These are phyloP conservation scores for Lepidurus apus DNA, from an alignment of 1,140 invertebrate genomes.

Conservation along the genomic window DNA sequence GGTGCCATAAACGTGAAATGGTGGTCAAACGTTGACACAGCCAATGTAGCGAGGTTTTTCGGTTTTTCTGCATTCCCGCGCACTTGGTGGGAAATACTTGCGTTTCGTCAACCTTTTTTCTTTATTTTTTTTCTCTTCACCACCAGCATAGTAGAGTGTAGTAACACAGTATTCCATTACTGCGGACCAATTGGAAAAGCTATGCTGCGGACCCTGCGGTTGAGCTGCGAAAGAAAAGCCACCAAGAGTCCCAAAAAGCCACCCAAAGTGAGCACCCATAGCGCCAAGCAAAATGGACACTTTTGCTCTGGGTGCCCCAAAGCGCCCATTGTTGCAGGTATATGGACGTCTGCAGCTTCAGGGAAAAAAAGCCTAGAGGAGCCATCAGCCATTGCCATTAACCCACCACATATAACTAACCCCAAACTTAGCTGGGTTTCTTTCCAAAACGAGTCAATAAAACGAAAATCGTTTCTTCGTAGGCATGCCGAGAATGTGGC, in stretches of 20 bases:
- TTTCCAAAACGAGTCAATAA: conserved; percentile 10
- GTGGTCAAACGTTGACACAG: conserved; percentile 15
- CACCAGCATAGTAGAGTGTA: not conserved
- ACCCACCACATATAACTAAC: conserved; percentile 15
- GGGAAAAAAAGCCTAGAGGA: not conserved
- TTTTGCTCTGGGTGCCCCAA: not conserved
- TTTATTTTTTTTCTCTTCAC: not conserved
- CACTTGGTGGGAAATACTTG: conserved; percentile 12
- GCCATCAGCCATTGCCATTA: conserved; percentile 13
- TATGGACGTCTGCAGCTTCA: not conserved
- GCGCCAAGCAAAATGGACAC: not conserved
- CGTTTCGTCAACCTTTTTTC: not conserved
- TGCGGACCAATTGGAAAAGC: not conserved
- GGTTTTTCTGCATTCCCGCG: not conserved
- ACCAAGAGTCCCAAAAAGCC: not conserved
- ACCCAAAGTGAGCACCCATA: conserved; percentile 21
- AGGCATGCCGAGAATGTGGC: not conserved
- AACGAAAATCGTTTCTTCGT: not conserved
- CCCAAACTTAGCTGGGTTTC: not conserved
- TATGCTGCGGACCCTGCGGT: not conserved
- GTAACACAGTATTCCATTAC: not conserved
- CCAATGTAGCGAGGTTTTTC: not conserved
- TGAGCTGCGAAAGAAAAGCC: not conserved
- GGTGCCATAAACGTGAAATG: conserved; percentile 10
- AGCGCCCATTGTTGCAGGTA: not conserved